These are phyloP conservation scores for Cydia fagiglandana DNA, from an alignment of 1,140 invertebrate species.

Conservation along the genomic window DNA sequence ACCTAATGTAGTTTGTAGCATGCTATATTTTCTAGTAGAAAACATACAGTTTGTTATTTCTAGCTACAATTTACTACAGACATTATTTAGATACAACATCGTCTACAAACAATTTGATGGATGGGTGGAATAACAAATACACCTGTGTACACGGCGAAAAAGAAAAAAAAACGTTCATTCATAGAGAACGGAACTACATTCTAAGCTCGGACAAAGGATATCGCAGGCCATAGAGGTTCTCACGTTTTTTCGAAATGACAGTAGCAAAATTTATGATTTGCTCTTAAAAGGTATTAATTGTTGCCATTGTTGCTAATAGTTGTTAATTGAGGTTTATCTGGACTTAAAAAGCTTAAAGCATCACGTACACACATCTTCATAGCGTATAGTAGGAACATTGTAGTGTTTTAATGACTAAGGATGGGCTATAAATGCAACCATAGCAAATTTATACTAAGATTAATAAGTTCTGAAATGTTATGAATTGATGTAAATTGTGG, in stretches of 20 bases:
- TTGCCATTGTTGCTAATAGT: slow-evolving; percentile 27
- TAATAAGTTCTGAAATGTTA: too few species aligned
- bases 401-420: background rate
- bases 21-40: background rate
- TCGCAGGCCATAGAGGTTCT: slow-evolving; percentile 48
- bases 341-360: background rate
- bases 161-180: slow-evolving; percentile 51
- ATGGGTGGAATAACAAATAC: slow-evolving; percentile 49
- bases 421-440: too few species aligned
- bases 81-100: slow-evolving; percentile 33
- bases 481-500: too few species aligned
- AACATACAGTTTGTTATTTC: background rate
- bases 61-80: background rate
- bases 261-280: slow-evolving; percentile 48
- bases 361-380: background rate
- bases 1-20: slow-evolving; percentile 27
- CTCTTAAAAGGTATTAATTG: slow-evolving; percentile 18
- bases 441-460: too few species aligned
- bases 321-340: slow-evolving; percentile 27
- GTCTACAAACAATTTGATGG: slow-evolving; percentile 37
- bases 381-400: background rate
- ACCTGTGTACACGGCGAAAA: slow-evolving; percentile 61
- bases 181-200: slow-evolving; percentile 62
- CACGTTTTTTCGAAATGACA: slow-evolving; percentile 60
- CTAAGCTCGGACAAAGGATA: slow-evolving; percentile 52